A percentile compares a stretch with the other conserved stretches of the same genome.
phyloP scores from a whole-genome alignment of 2,113 vertebrate species.

The Chascanopsetta lugubris region DNA sequence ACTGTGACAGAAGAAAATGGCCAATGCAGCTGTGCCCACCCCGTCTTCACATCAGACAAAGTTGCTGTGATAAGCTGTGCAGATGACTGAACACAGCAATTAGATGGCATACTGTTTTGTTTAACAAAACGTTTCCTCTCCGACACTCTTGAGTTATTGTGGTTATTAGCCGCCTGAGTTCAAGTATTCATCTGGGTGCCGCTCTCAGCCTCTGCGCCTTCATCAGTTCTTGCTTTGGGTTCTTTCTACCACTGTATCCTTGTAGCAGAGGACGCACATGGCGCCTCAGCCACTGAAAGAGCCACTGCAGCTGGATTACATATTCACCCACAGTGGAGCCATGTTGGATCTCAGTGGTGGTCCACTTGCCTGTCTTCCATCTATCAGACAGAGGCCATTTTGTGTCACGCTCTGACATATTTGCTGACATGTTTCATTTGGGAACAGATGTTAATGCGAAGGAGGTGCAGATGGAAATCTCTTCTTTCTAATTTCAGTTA shows the following conservation, averaged over 20 bases:
- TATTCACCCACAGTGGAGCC: slow-evolving; percentile 69
- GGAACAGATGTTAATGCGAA: slow-evolving; percentile 74
- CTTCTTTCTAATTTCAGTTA: slow-evolving; percentile 59
- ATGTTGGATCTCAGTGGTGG: slow-evolving; percentile 84
- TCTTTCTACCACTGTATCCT: slow-evolving; percentile 66
- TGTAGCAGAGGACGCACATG: slow-evolving; percentile 64
- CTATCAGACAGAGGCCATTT: slow-evolving; percentile 77
- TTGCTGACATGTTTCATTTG: slow-evolving; percentile 77
- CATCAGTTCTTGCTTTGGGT: slow-evolving; percentile 71
- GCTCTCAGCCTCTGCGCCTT: slow-evolving; percentile 77
- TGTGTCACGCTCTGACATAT: slow-evolving; percentile 73
- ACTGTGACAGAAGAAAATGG: slow-evolving; percentile 44
- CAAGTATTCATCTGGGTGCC: slow-evolving; percentile 86
- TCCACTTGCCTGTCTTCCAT: slow-evolving; percentile 76
- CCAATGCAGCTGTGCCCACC: slow-evolving; percentile 47
- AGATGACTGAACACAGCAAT: slow-evolving; percentile 92
- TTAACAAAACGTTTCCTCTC: slow-evolving; percentile 88
- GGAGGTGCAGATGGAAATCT: slow-evolving; percentile 73
- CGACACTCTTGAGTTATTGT: slow-evolving; percentile 92
- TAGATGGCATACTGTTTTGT: slow-evolving; percentile 92
- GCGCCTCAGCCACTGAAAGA: slow-evolving; percentile 62
- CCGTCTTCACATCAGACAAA: slow-evolving; percentile 64
- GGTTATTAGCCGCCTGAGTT: slow-evolving; percentile 91
- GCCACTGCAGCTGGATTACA: slow-evolving; percentile 74
- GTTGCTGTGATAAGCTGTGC: slow-evolving; percentile 79